Conservation (phyloP, 2,797 vertebrate species). For the Leptoclinus maculatus region DNA sequence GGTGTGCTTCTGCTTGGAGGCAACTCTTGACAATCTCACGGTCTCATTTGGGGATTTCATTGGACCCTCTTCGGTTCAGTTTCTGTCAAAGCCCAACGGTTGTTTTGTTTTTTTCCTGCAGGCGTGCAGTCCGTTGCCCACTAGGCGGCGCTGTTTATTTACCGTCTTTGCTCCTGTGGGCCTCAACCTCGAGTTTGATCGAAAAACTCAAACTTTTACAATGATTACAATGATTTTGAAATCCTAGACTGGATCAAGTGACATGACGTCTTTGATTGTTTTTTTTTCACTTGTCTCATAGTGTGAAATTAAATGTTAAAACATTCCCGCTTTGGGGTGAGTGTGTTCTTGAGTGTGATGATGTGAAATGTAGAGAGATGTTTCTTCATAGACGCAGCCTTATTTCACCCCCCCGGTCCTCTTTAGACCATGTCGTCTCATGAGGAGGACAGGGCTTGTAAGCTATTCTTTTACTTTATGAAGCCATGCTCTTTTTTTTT, state of each 20-base stretch:
- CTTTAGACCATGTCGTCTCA: background rate
- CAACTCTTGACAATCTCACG: constrained; percentile 70
- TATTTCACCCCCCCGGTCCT: constrained; percentile 15
- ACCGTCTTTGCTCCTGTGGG: constrained; percentile 16
- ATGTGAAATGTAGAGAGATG: constrained; percentile 29
- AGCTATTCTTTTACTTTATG: constrained; percentile 4
- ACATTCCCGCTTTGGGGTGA: constrained; percentile 70
- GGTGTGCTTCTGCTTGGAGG: constrained; percentile 57
- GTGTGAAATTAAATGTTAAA: constrained; percentile 52
- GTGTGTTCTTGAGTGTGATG: constrained; percentile 39
- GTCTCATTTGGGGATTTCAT: constrained; percentile 36
- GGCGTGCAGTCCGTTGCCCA: constrained; percentile 32
- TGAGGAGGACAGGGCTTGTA: background rate
- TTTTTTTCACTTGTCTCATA: constrained; percentile 25
- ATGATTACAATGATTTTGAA: constrained; percentile 18
- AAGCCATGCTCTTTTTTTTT: constrained; percentile 13
- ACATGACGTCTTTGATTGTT: constrained; percentile 12
- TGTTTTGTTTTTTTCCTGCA: constrained; percentile 14
- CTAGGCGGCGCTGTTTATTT: constrained; percentile 51
- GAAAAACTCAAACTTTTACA: constrained; percentile 27
- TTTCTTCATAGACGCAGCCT: constrained; percentile 54
- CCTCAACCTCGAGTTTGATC: constrained; percentile 11
- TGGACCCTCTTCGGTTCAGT: constrained; percentile 4
- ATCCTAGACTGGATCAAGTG: constrained; percentile 36
- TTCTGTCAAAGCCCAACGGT: background rate